Conservation (phyloP, 2,888 invertebrate genomes). For the Argynnis bischoffii region DNA sequence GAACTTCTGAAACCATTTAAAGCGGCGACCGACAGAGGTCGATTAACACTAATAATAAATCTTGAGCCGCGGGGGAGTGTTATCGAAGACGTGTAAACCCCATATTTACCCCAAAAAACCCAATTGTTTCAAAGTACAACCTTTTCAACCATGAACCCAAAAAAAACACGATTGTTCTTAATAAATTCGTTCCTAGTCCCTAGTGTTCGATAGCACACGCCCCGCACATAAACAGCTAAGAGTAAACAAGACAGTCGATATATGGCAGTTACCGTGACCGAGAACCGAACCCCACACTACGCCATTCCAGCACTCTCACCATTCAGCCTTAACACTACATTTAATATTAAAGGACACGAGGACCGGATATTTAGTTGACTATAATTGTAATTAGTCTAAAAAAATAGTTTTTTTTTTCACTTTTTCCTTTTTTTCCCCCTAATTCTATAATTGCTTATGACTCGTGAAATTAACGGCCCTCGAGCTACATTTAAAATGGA, state of each 20-base stretch:
- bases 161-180: background rate
- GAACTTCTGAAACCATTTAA: constrained; percentile 28
- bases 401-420: constrained; percentile 38
- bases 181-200: background rate
- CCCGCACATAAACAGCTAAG: constrained; percentile 38
- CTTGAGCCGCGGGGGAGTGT: constrained; percentile 18
- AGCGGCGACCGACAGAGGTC: constrained; percentile 5
- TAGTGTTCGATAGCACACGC: constrained; percentile 26
- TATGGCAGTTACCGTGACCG: constrained; percentile 56
- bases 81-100: constrained; percentile 1
- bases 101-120: background rate
- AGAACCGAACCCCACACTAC: constrained; percentile 24
- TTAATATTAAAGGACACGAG: constrained; percentile 23
- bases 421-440: constrained; percentile 25
- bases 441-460: constrained; percentile 7
- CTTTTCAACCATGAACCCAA: no score
- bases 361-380: constrained; percentile 20
- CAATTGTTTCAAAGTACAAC: no score
- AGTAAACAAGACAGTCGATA: constrained; percentile 53
- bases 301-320: constrained; percentile 9
- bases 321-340: constrained; percentile 14
- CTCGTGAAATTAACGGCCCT: constrained; percentile 1
- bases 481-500: constrained; percentile 8
- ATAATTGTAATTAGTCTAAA: constrained; percentile 35
- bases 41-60: constrained; percentile 12